Conservation (phyloP, 2,888 invertebrate genomes). For the Zaprionus lineosus region DNA sequence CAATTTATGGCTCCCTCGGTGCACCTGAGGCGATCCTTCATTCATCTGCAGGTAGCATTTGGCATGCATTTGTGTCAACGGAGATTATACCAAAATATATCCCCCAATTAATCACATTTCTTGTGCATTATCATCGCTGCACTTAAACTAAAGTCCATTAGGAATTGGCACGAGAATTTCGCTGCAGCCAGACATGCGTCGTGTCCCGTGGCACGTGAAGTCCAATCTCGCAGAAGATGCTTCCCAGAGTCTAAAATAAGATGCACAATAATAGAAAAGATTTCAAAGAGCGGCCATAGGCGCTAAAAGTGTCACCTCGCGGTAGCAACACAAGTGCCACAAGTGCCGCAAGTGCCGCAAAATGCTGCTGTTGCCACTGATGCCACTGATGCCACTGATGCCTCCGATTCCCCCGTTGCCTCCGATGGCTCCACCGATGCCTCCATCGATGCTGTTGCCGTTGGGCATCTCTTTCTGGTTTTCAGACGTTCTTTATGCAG, state of each 20-base stretch:
- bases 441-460: too few relatives aligned
- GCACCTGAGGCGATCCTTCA: too few relatives aligned
- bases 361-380: too few relatives aligned
- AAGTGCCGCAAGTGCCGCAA: too few relatives aligned
- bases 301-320: constrained; percentile 21
- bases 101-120: constrained; percentile 6
- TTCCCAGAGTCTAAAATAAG: constrained; percentile 30
- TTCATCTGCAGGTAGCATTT: too few relatives aligned
- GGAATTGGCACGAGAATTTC: background rate
- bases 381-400: too few relatives aligned
- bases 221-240: background rate
- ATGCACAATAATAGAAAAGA: constrained; percentile 4
- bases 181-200: background rate
- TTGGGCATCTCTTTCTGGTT: constrained; percentile 9
- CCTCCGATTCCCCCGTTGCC: too few relatives aligned
- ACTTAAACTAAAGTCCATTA: background rate
- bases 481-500: background rate
- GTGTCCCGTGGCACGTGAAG: background rate
- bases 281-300: constrained; percentile 9
- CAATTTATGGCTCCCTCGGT: too few relatives aligned
- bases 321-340: background rate
- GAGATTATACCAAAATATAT: too few relatives aligned
- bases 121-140: background rate
- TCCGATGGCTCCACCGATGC: too few relatives aligned
- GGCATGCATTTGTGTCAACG: too few relatives aligned